These are phyloP conservation scores for Rhingia rostrata DNA, from an alignment of 2,888 invertebrate genomes.

Conservation along the genomic window DNA sequence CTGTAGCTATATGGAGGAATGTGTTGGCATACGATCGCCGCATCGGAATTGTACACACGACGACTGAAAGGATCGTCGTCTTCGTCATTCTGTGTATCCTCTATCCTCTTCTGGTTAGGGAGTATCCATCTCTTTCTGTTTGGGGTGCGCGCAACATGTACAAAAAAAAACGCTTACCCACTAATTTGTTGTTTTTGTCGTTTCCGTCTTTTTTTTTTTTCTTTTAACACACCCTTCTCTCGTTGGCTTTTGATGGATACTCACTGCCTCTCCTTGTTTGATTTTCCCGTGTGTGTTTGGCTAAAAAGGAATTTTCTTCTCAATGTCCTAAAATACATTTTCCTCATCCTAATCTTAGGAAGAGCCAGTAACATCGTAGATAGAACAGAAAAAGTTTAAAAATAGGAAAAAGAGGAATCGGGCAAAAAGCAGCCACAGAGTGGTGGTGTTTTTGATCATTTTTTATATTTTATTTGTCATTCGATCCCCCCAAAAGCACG, in stretches of 20 bases:
- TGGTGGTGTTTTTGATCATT: slow-evolving; percentile 9
- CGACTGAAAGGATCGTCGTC: slow-evolving; percentile 61
- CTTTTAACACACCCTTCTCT: slow-evolving; percentile 62
- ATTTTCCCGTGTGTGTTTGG: slow-evolving; percentile 33
- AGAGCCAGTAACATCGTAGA: neutral
- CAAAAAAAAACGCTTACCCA: slow-evolving; percentile 34
- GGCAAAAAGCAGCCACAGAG: slow-evolving; percentile 76
- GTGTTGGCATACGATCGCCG: slow-evolving; percentile 64
- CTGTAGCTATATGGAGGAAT: slow-evolving; percentile 61
- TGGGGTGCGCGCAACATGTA: slow-evolving; percentile 68
- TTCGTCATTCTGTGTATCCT: slow-evolving; percentile 50
- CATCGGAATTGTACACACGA: slow-evolving; percentile 41
- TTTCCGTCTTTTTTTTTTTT: slow-evolving; percentile 64
- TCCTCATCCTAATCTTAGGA: slow-evolving; percentile 55
- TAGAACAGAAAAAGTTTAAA: slow-evolving; percentile 54
- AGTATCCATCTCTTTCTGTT: slow-evolving; percentile 59
- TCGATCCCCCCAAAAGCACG: slow-evolving; percentile 60
- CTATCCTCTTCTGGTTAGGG: slow-evolving; percentile 61
- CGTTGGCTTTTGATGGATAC: slow-evolving; percentile 9
- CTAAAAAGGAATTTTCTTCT: slow-evolving; percentile 67
- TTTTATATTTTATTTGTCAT: slow-evolving; percentile 45
- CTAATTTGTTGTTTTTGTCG: slow-evolving; percentile 69
- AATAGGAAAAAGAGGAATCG: slow-evolving; percentile 71
- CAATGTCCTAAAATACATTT: slow-evolving; percentile 70
- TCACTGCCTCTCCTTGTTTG: slow-evolving; percentile 20